Conservation (phyloP, 1,140 invertebrate genomes). For the Apis dorsata region DNA sequence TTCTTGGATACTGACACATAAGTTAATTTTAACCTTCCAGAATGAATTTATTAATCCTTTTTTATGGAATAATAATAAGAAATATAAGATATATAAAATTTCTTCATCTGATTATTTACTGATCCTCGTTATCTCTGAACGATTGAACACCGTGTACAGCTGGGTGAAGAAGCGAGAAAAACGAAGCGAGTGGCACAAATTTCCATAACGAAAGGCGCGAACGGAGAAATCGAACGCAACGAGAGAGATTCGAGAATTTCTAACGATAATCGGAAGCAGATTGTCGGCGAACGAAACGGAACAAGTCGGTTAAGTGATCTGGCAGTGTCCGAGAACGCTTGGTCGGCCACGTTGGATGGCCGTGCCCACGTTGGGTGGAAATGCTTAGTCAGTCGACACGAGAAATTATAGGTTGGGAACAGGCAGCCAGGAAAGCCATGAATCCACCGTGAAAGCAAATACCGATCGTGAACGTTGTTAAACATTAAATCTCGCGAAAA, state of each 20-base stretch:
- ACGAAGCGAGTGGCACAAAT: not conserved
- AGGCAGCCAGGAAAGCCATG: conserved; percentile 29
- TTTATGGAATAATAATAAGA: too few relatives aligned
- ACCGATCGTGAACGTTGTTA: conserved; percentile 22
- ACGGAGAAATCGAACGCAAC: conserved; percentile 13
- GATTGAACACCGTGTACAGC: too few relatives aligned
- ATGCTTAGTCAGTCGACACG: conserved; percentile 67
- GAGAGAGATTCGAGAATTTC: conserved; percentile 29
- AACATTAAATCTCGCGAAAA: conserved; percentile 35
- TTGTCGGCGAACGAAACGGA: conserved; percentile 54
- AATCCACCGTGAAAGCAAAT: conserved; percentile 24
- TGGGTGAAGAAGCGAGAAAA: not conserved
- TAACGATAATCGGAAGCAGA: conserved; percentile 64
- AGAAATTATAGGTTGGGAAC: conserved; percentile 61
- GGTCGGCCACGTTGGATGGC: conserved; percentile 34
- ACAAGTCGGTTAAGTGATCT: conserved; percentile 67
- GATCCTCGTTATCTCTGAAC: not conserved
- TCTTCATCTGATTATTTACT: too few relatives aligned
- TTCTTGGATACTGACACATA: too few relatives aligned
- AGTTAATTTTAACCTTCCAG: too few relatives aligned
- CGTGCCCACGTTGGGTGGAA: conserved; percentile 47
- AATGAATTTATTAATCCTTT: too few relatives aligned
- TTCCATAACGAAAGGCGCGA: not conserved
- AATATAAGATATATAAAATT: too few relatives aligned
- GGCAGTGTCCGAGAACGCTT: conserved; percentile 50